Conservation (phyloP, 2,888 invertebrate species). For the Leptopilina syphax region DNA sequence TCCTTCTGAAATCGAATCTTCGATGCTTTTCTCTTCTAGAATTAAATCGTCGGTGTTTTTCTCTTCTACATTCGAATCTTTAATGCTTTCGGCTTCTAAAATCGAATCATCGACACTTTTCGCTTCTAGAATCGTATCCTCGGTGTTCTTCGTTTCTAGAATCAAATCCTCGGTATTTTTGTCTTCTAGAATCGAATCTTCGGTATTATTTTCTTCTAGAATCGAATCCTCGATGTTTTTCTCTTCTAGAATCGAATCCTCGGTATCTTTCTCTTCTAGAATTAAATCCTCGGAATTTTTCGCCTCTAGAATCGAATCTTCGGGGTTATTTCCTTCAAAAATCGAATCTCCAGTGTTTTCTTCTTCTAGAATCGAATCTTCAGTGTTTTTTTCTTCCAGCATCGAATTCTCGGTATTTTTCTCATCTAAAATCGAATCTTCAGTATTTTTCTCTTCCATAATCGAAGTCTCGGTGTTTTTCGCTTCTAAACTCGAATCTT, state of each 20-base stretch:
- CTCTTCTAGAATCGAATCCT: too few relatives aligned
- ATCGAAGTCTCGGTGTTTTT: background rate
- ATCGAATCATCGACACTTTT: background rate
- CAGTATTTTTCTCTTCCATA: constrained; percentile 26
- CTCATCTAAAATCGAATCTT: background rate
- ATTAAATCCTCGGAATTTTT: too few relatives aligned
- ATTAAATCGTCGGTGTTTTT: background rate
- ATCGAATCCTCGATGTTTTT: background rate
- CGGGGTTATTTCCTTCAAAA: background rate
- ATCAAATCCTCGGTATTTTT: background rate
- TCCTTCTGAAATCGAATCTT: background rate
- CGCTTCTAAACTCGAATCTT: constrained; percentile 7
- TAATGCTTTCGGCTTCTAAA: background rate
- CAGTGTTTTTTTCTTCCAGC: background rate
- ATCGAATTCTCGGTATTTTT: background rate
- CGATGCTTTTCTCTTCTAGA: background rate
- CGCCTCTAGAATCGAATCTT: background rate
- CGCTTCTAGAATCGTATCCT: background rate
- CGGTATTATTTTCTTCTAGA: background rate
- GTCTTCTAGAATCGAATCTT: constrained; percentile 25
- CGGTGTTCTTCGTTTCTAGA: constrained; percentile 17
- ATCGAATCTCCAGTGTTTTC: background rate
- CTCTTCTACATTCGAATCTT: constrained; percentile 29
- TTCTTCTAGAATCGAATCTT: constrained; percentile 31
- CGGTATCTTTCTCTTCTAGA: too few relatives aligned